Base-by-base conservation (phyloP, 2,888 invertebrate species). In the Dynastes tityus region DNA sequence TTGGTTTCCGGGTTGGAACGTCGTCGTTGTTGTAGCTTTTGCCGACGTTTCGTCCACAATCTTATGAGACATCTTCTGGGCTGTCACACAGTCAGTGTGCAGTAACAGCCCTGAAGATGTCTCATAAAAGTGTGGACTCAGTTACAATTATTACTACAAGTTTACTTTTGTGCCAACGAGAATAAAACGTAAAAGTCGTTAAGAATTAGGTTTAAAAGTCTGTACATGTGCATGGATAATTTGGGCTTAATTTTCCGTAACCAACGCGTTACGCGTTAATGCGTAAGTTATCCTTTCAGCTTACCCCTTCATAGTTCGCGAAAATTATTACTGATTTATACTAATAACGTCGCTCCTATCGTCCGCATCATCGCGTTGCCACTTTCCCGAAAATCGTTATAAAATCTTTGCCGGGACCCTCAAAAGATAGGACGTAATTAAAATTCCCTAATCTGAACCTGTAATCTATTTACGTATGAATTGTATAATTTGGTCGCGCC, bases 391-490 rank as follows among this genome's bases (percentile, higher is more conserved):
- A 64, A 64, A 64, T 37, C 64, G 64, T 40, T 40, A 64, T 64
- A 64, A 64, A 64, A 64, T 64, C 64, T 58, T 64, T 40, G 64
- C 16, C 64, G 64, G 27, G 11, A 11, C 45, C 45, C 9, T 11
- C 29, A 64, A 37, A 64, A 64, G 64, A 64, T 64, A 64, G 64
- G 11, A 64, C 64, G 68, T 71, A 71, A 71, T 71, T 71, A 71
- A 55, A 71, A 71, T 71, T 71, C 55, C 71, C 55, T 71, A 71
- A 71, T 71, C 71, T 71, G 37, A 37, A 71, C 71, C 58, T 58
- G 55, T 71, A 71, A 71, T 71, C 71, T 71, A 71, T 71, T 71
- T 71, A 71, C 71, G 55, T 55, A 71, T 37, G 55, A 53, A 71
- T 71, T 71, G 71, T 71, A 71, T 40, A 70, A 70, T 71, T 58